phyloP scores from a whole-genome alignment of 1,140 invertebrate genomes.

The Lepidurus packardi region DNA sequence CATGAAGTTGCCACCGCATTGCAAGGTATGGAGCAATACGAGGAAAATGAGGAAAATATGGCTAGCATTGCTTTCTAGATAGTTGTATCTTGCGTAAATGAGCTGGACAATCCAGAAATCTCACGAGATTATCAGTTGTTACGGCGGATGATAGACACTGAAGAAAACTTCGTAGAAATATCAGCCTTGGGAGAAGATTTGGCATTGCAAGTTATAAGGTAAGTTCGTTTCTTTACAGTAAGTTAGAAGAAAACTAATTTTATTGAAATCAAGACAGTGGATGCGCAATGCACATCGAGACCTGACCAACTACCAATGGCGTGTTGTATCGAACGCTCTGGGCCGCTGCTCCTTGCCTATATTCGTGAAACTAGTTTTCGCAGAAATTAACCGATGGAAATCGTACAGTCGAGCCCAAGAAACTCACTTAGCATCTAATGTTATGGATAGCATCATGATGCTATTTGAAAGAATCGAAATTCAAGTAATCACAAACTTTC shows the following conservation, averaged over 20 bases:
- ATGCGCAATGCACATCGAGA: constrained; percentile 84
- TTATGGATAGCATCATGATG: constrained; percentile 97
- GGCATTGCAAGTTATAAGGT: constrained; percentile 87
- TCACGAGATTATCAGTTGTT: constrained; percentile 80
- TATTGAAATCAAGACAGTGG: constrained; percentile 65
- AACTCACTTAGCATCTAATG: constrained; percentile 83
- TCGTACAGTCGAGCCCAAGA: constrained; percentile 91
- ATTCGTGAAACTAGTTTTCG: constrained; percentile 94
- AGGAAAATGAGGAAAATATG: neutral
- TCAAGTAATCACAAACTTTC: constrained; percentile 51
- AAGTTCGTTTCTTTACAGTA: constrained; percentile 36
- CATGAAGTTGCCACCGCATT: constrained; percentile 76
- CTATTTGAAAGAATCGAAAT: constrained; percentile 91
- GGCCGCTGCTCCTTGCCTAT: constrained; percentile 83
- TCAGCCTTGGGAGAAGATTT: constrained; percentile 84
- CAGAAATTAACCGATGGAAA: constrained; percentile 92
- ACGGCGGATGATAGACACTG: constrained; percentile 79
- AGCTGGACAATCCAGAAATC: constrained; percentile 76
- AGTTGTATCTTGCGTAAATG: constrained; percentile 81
- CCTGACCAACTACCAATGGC: constrained; percentile 88
- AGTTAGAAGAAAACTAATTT: neutral
- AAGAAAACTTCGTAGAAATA: constrained; percentile 89
- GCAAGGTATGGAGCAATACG: constrained; percentile 61
- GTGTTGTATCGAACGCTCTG: constrained; percentile 77
- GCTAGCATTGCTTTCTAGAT: constrained; percentile 52